Evolutionary conservation across 2,113 vertebrate species (phyloP).

Genomic region (Trochalopteron elliotii): DNA sequence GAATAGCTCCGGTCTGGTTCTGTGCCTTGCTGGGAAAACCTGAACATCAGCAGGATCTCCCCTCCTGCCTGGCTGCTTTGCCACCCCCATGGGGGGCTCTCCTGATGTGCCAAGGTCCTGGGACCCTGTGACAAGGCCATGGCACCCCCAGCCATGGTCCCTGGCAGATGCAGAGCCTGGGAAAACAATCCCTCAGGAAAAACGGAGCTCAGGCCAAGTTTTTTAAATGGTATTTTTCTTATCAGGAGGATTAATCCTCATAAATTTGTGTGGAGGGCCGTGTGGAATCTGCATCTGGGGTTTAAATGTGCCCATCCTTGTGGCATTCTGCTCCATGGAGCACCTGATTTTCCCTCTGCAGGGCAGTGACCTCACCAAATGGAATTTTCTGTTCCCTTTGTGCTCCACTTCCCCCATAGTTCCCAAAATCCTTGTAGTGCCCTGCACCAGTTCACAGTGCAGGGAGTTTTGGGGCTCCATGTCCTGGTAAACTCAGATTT

Average conservation of each 20-base stretch:
- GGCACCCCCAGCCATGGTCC: accelerated
- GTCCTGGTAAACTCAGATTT: background rate
- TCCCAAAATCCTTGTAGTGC: background rate
- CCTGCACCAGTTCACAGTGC: background rate
- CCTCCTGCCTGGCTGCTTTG: background rate
- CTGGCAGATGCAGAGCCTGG: background rate
- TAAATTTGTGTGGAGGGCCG: background rate
- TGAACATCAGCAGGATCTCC: background rate
- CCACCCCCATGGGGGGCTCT: background rate
- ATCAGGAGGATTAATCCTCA: background rate
- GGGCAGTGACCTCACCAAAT: background rate
- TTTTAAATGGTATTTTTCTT: background rate
- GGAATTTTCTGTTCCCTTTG: background rate
- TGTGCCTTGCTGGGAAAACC: background rate
- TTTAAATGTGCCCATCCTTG: accelerated
- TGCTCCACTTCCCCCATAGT: background rate
- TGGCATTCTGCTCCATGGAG: background rate
- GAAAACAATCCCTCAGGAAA: background rate
- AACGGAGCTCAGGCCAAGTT: background rate
- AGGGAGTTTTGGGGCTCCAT: background rate
- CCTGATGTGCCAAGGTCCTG: background rate
- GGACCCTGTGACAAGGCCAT: accelerated
- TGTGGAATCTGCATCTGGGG: background rate
- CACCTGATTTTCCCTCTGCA: background rate
- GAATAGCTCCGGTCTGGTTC: background rate